These are phyloP conservation scores for Drosophila jambulina DNA, from an alignment of 1,140 invertebrate species.

Conservation along the genomic window DNA sequence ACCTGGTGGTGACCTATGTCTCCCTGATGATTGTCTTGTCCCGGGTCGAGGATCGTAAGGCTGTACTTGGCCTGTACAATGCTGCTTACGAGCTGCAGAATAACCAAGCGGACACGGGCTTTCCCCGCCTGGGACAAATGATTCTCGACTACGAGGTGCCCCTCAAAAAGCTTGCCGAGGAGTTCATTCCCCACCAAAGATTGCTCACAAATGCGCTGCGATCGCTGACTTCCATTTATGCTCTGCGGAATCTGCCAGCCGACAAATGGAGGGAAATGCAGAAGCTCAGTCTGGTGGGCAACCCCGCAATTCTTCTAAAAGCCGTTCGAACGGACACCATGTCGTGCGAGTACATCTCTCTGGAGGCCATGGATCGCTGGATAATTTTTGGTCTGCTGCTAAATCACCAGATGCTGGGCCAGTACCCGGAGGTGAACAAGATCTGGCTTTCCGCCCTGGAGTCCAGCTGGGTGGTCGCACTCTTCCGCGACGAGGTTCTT, in stretches of 20 bases:
- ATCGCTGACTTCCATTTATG: slow-evolving; percentile 95
- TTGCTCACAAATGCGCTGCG: slow-evolving; percentile 93
- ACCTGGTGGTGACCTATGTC: slow-evolving; percentile 97
- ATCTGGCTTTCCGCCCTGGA: slow-evolving; percentile 97
- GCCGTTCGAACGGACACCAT: slow-evolving; percentile 98
- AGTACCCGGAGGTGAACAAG: slow-evolving; percentile 92
- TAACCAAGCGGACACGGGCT: slow-evolving; percentile 95
- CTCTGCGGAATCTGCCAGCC: slow-evolving; percentile 95
- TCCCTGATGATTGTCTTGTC: slow-evolving; percentile 98
- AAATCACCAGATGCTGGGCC: slow-evolving; percentile 92
- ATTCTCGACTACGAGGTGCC: slow-evolving; percentile 99
- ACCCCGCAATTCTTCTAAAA: slow-evolving; percentile 95
- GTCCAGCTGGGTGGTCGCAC: slow-evolving; percentile 96
- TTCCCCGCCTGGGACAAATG: slow-evolving; percentile 97
- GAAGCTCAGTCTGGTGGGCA: slow-evolving; percentile 96
- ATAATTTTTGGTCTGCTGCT: slow-evolving; percentile 97
- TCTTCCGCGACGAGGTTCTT: slow-evolving; percentile 99
- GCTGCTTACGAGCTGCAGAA: slow-evolving; percentile 98
- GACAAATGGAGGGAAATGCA: slow-evolving; percentile 97
- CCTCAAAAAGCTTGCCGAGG: slow-evolving; percentile 97
- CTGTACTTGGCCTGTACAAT: slow-evolving; percentile 98
- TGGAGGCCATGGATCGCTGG: slow-evolving; percentile 98
- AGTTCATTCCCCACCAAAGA: slow-evolving; percentile 98
- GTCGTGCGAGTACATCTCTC: slow-evolving; percentile 98
- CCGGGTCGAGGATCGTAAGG: slow-evolving; percentile 98